Evolutionary conservation across 2,888 invertebrate species (phyloP).

Genomic region (Cerceris rybyensis): DNA sequence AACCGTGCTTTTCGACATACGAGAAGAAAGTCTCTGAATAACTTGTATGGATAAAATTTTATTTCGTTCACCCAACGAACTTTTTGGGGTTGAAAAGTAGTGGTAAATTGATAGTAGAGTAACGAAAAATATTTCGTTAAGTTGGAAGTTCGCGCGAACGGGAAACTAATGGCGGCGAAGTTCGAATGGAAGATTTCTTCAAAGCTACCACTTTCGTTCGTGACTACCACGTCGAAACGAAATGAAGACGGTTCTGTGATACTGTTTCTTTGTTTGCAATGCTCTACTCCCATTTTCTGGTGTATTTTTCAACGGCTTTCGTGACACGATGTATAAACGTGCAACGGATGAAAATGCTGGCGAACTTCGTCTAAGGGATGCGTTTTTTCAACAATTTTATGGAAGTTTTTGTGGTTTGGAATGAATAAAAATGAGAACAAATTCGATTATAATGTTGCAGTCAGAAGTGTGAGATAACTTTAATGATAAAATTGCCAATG

Average conservation of each 20-base stretch:
- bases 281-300: conserved; percentile 10
- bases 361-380: not conserved
- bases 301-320: not conserved
- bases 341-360: not conserved
- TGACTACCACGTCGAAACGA: conserved; percentile 1
- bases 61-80: not conserved
- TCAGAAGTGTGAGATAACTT: too few relatives aligned
- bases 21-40: not conserved
- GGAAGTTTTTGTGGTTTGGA: too few relatives aligned
- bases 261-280: conserved; percentile 4
- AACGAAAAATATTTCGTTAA: too few relatives aligned
- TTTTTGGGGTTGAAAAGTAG: not conserved
- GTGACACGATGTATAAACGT: not conserved
- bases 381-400: too few relatives aligned
- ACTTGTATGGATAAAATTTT: not conserved
- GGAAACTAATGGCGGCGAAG: not conserved
- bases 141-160: not conserved
- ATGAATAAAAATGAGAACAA: too few relatives aligned
- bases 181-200: conserved; percentile 2
- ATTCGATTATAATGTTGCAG: too few relatives aligned
- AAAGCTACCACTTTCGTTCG: conserved; percentile 6
- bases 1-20: not conserved
- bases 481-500: too few relatives aligned
- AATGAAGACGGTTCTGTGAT: conserved; percentile 9
- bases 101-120: not conserved